These are phyloP conservation scores for Hippocampus kuda DNA, from an alignment of 2,797 vertebrate species.

Conservation along the genomic window DNA sequence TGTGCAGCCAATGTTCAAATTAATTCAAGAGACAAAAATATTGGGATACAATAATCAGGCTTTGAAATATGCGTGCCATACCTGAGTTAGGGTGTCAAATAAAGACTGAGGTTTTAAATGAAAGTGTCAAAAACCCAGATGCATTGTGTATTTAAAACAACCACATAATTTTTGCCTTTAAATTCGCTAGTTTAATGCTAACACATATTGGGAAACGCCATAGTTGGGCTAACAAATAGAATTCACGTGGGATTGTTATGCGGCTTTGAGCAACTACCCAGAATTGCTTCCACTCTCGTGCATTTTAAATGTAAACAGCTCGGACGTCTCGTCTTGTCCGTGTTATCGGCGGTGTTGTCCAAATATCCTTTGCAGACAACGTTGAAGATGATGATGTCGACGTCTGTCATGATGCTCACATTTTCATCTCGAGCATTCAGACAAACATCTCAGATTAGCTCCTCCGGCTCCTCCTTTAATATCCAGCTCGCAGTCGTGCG, in stretches of 20 bases:
- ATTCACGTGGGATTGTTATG: background rate
- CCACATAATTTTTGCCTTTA: too few relatives aligned
- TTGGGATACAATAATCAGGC: too few relatives aligned
- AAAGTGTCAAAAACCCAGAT: too few relatives aligned
- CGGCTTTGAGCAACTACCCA: background rate
- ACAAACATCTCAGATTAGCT: constrained; percentile 8
- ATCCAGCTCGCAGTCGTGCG: background rate
- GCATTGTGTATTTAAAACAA: too few relatives aligned
- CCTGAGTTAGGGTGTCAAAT: too few relatives aligned
- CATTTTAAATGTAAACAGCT: background rate
- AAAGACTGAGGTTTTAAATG: too few relatives aligned
- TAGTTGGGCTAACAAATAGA: background rate
- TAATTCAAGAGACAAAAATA: background rate
- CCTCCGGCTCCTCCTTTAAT: constrained; percentile 1
- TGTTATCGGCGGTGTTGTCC: background rate
- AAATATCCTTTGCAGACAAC: background rate
- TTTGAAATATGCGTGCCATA: too few relatives aligned
- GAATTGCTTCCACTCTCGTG: background rate
- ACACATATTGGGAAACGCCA: too few relatives aligned
- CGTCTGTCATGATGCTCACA: background rate
- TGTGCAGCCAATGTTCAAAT: too few relatives aligned
- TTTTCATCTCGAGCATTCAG: constrained; percentile 3
- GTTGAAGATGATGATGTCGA: background rate
- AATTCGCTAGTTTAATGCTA: too few relatives aligned
- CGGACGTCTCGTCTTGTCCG: background rate